Base-by-base conservation (phyloP, 2,888 invertebrate species). In the Ctena decussata region DNA sequence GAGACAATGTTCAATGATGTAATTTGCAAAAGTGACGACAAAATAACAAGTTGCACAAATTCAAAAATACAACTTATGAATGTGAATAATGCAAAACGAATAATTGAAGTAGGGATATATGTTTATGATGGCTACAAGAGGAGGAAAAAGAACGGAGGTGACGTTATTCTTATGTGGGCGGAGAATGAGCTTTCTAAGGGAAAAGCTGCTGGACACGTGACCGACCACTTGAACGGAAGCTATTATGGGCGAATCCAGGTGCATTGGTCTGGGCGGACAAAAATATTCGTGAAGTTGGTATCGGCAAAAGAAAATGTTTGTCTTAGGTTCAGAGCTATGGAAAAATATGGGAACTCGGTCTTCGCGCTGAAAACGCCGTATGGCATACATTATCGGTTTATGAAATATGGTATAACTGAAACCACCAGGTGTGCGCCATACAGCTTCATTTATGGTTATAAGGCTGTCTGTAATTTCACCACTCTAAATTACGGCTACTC, bases 1-100 rank as follows among this genome's bases (percentile, higher is more conserved):
- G 18, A 12, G 3, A 35, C 65, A 2, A 18, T 35, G 35, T 65
- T n/a, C 21, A 35, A 65, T 18, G 35, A 65, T 65, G 35, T 32
- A 18, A 21, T 18, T 3, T 65, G 65, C 21, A 65, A 32, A 65
- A 65, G 65, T 18, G 65, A 65, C 35, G 0, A 35, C 11, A 32
- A 35, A 35, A 65, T 65, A 35, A 65, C 65, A 65, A 65, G 65
- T 21, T 65, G 65, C 35, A 65, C 32, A 65, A 35, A 65, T 65
- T 65, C 65, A 1, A 32, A 32, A 65, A 6, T 65, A 35, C 27
- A 35, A n/a, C 12, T 65, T 18, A 21, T 32, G 35, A 65, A 35
- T 2, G 65, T 65, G 6, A 18, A 65, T 21, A 0, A 11, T 18
- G 2, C 18, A 2, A 65, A 32, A 8, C 1, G 65, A 65, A 21